Base-by-base conservation (phyloP, 2,797 vertebrate species). In the Megalops cyprinoides region DNA sequence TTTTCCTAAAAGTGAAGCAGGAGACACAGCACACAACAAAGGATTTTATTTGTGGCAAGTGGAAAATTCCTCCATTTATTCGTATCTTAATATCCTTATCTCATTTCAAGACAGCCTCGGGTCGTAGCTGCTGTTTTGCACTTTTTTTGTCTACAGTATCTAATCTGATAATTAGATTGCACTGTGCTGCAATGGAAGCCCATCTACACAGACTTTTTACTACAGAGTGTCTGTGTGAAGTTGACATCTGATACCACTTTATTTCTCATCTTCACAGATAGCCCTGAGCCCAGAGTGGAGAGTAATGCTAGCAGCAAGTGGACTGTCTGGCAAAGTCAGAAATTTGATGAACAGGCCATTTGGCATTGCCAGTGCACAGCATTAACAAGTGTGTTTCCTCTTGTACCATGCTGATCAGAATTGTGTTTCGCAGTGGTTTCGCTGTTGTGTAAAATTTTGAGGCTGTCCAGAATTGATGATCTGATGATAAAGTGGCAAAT, bases 121-220 rank as follows among this genome's bases (percentile, higher is more conserved):
- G 7, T 42, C n/a, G 37, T 18, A 71, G 67, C 20, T 44, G 67
- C 67, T 44, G 4, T 37, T 37, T 65, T 28, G 31, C 31, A 10
- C 31, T 28, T 60, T 60, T 28, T 67, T 39, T n/a, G 4, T n/a
- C 10, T 69, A 34, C 39, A 9, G 39, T 9, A 71, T 71, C 55
- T 77, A 37, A 65, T 51, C 34, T 25, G 48, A 15, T 71, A 23
- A 71, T 71, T 71, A 71, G 67, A 71, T 71, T 71, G 20, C 2
- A 67, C 67, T 31, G 20, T 39, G 3, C 37, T 39, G 0, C 10
- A 1, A 18, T 7, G 4, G 37, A 37, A 12, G 58, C 14, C 34
- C 2, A 34, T 25, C 60, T 62, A 12, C 4, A 62, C 28, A 0
- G 25, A 28, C 14, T 62, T 58, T 10, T 37, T 6, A 2, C 3